These are phyloP conservation scores for Plectrocnemia conspersa DNA, from an alignment of 1,140 invertebrate genomes.

Conservation along the genomic window DNA sequence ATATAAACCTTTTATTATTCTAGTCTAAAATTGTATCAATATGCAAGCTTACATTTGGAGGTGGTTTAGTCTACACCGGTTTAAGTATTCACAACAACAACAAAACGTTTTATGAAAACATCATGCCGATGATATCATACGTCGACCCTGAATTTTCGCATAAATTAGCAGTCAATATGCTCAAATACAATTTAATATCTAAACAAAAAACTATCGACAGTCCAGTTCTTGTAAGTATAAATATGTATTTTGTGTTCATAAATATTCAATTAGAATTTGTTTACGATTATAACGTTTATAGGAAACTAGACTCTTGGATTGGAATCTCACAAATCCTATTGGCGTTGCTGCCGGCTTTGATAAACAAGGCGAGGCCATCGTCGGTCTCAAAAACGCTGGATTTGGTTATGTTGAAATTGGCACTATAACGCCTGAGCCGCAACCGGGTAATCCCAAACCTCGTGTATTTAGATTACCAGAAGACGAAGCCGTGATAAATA, in stretches of 20 bases:
- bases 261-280: constrained; percentile 22
- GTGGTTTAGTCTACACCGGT: constrained; percentile 56
- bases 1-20: no score
- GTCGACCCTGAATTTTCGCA: constrained; percentile 77
- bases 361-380: constrained; percentile 89
- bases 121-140: constrained; percentile 65
- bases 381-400: constrained; percentile 76
- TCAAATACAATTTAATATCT: constrained; percentile 72
- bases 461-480: constrained; percentile 82
- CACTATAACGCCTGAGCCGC: constrained; percentile 89
- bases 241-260: constrained; percentile 14
- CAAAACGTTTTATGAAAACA: constrained; percentile 71
- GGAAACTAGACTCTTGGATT: constrained; percentile 65
- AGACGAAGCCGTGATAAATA: constrained; percentile 91
- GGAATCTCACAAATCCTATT: constrained; percentile 80
- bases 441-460: constrained; percentile 88
- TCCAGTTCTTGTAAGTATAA: constrained; percentile 55
- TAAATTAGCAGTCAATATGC: constrained; percentile 63
- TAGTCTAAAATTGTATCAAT: no score
- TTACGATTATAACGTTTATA: constrained; percentile 39
- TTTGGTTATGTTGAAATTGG: constrained; percentile 97
- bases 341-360: constrained; percentile 98
- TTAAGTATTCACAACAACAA: constrained; percentile 64
- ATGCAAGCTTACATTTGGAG: constrained; percentile 55
- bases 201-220: constrained; percentile 56